phyloP scores from a whole-genome alignment of 2,888 invertebrate genomes.

The Diogma glabrata region DNA sequence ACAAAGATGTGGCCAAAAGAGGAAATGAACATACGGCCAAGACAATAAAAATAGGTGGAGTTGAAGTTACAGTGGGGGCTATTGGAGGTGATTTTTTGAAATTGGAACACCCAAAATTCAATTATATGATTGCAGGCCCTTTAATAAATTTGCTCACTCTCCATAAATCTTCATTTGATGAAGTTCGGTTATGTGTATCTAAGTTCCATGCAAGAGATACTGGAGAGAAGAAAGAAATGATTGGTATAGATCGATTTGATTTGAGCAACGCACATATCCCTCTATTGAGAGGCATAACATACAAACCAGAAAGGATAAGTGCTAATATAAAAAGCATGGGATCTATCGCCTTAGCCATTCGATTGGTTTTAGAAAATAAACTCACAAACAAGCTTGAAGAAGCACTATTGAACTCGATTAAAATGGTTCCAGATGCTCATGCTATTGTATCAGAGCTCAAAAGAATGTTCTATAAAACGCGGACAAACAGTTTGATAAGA shows the following conservation, averaged over 20 bases:
- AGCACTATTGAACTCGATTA: background rate
- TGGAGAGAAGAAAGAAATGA: too few relatives aligned
- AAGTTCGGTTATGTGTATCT: background rate
- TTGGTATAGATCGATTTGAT: too few relatives aligned
- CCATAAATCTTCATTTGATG: background rate
- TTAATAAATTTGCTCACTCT: background rate
- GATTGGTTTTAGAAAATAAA: background rate
- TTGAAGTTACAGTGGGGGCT: too few relatives aligned
- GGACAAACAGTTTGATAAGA: background rate
- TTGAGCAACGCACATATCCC: background rate
- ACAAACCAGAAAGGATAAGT: background rate
- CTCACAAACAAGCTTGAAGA: background rate
- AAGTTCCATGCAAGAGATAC: background rate
- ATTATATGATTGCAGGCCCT: background rate
- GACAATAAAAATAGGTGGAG: too few relatives aligned
- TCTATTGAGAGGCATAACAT: background rate
- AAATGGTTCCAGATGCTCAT: background rate
- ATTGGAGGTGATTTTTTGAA: too few relatives aligned
- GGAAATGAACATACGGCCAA: too few relatives aligned
- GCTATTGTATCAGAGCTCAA: background rate
- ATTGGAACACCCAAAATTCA: too few relatives aligned
- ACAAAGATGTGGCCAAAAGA: too few relatives aligned
- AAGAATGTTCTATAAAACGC: background rate
- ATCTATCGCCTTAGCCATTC: background rate
- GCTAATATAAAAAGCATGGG: background rate